phyloP scores from a whole-genome alignment of 1,140 invertebrate genomes.

The Belonocnema kinseyi region DNA sequence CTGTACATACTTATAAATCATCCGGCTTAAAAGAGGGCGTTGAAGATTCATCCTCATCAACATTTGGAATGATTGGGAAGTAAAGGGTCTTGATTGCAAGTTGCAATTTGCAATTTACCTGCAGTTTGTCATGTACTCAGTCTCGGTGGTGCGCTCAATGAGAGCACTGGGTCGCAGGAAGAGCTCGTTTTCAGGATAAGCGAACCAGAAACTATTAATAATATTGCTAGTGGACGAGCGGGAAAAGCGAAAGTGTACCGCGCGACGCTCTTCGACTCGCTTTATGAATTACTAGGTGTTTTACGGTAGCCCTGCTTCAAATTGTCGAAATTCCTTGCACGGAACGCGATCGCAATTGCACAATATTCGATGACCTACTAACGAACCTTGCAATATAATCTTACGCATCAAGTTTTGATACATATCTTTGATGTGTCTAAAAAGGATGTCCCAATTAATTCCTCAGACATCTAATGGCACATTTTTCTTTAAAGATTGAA shows the following conservation, averaged over 20 bases:
- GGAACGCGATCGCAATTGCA: background rate
- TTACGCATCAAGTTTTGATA: too few relatives aligned
- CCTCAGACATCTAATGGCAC: background rate
- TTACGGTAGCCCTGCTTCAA: constrained; percentile 19
- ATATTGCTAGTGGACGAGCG: constrained; percentile 61
- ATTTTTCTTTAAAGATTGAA: background rate
- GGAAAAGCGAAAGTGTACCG: constrained; percentile 69
- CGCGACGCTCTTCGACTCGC: constrained; percentile 50
- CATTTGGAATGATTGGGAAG: constrained; percentile 14
- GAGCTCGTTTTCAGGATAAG: constrained; percentile 68
- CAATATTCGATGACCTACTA: too few relatives aligned
- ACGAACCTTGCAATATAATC: too few relatives aligned
- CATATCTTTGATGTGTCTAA: too few relatives aligned
- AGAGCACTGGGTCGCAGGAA: constrained; percentile 67
- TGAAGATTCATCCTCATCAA: constrained; percentile 1
- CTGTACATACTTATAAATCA: background rate
- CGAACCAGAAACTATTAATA: constrained; percentile 73
- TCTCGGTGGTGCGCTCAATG: constrained; percentile 60
- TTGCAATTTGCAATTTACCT: constrained; percentile 24
- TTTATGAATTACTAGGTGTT: constrained; percentile 30
- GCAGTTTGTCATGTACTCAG: constrained; percentile 22
- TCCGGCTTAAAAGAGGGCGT: constrained; percentile 11
- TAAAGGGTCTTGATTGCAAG: background rate
- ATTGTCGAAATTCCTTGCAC: constrained; percentile 36
- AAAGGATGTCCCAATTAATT: too few relatives aligned